Evolutionary conservation across 2,113 vertebrate species (phyloP), one percentile per base, ranked within the genome.

Genomic region (Sphyrna mokarran): DNA sequence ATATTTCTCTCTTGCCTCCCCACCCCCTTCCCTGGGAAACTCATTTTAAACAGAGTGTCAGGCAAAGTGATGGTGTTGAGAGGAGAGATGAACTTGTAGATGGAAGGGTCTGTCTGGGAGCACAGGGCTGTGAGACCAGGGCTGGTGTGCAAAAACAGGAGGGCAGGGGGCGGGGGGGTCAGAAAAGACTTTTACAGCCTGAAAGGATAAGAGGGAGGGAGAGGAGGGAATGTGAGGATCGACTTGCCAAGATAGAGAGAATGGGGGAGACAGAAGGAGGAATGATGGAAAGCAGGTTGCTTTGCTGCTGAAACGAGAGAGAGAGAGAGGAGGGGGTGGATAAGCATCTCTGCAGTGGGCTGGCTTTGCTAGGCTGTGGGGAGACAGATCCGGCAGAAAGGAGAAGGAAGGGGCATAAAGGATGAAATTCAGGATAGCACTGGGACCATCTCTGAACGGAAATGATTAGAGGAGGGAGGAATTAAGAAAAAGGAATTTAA

Each of bases 51-150:
- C 29, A 68, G 16, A 18, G 89, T 93, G 61, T 93, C 93, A 95
- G 93, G 23, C 68, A 72, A 72, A 29, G 9, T 70, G 93, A 70
- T 95, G 13, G 72, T 95, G 91, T 94, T 23, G 37, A 72, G 68
- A 94, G 22, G 93, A 70, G 37, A 72, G 68, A 95, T 95, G 9
- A 95, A 95, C 68, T 95, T 93, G 90, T 93, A 22, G 90, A 93
- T 93, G 13, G 61, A 63, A 0, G 61, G 48, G 58, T 33, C 16
- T 69, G 68, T 72, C 37, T 95, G 93, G 93, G 68, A 72, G 93
- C n/a, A 14, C 23, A 5, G 48, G 48, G 40, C 22, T 26, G 66
- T 69, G 61, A 69, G n/a, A 69, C 68, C 29, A 54, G 69, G 43
- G 22, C 37, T 33, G 93, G 61, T 9, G 3, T 7, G 10, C 68